Base-by-base conservation (phyloP, 2,888 invertebrate species). In the Protodeltote pygarga region DNA sequence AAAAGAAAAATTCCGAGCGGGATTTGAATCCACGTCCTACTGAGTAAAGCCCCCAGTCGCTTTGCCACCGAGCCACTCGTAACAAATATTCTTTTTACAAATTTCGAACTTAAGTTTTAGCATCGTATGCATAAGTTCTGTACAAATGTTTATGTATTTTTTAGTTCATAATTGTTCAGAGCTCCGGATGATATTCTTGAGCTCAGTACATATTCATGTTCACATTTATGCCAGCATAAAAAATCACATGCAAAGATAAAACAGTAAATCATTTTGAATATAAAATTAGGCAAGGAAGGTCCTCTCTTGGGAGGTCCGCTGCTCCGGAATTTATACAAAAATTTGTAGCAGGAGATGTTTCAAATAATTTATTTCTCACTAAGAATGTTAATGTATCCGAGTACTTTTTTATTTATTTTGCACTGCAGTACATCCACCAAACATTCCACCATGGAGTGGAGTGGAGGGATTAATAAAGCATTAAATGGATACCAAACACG, bases 221-320 rank as follows among this genome's bases (percentile, higher is more conserved):
- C 35, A 29, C n/a, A n/a, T n/a, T n/a, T 34, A 41, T 13, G 41
- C 48, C 35, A 23, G 42, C 38, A 31, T 28, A 45, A 60, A 65
- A 59, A 60, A 65, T 45, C 41, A 38, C 42, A 58, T 45, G 39
- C 34, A 54, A 40, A 47, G 20, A 54, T 54, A 57, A 59, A 61
- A 67, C 44, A 44, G 51, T 67, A 54, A 65, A 67, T 65, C 62
- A 62, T 59, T 49, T 51, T 42, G 53, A 67, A 67, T 62, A 62
- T 32, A 52, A 57, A 67, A 67, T 65, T 46, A 67, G 55, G 37
- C 44, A 49, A 53, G 55, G 35, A 50, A 57, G 59, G 58, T 57
- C 50, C 33, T 40, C 62, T 57, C 55, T 6, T 29, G 55, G 47
- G 65, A 54, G 34, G 20, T 45, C 38, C 38, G 38, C 51, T 52